Evolutionary conservation across 2,797 vertebrate species (phyloP).

Genomic region (Argyrosomus regius): DNA sequence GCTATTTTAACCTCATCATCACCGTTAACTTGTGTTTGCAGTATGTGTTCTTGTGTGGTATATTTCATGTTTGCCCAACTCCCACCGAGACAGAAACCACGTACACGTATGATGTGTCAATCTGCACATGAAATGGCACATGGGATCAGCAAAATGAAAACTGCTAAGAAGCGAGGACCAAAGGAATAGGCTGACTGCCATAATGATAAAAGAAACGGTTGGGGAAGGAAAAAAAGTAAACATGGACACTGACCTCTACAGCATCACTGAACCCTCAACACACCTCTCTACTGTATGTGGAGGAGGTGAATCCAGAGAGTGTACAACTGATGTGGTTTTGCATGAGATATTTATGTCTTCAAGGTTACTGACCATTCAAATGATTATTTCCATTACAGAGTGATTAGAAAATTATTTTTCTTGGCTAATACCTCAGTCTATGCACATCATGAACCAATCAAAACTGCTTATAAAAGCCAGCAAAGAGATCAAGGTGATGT

Average conservation of each 20-base stretch:
- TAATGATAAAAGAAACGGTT: not conserved
- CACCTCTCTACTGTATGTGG: not conserved
- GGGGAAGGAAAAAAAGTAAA: not conserved
- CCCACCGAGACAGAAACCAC: slow-evolving; percentile 1
- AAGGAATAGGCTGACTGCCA: not conserved
- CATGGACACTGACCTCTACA: slow-evolving; percentile 24
- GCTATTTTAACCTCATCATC: not conserved
- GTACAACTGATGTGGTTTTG: not conserved
- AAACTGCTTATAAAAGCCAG: not conserved
- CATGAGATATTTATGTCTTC: not conserved
- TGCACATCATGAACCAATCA: too few species aligned
- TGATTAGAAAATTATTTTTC: not conserved
- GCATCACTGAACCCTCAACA: slow-evolving; percentile 12
- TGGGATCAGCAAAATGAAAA: slow-evolving; percentile 12
- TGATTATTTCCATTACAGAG: not conserved
- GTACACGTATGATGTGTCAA: slow-evolving; percentile 11
- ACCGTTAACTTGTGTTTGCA: not conserved
- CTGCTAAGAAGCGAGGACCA: not conserved
- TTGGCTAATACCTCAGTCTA: too few species aligned
- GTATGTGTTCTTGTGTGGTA: not conserved
- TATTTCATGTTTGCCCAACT: slow-evolving; percentile 1
- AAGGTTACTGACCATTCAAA: not conserved
- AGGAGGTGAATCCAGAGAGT: not conserved
- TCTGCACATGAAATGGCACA: not conserved
- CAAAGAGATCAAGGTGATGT: too few species aligned